Evolutionary conservation across 37 sponge, comb jelly and placozoan species (phyloP).

Genomic region (Aplysina aerophoba): DNA sequence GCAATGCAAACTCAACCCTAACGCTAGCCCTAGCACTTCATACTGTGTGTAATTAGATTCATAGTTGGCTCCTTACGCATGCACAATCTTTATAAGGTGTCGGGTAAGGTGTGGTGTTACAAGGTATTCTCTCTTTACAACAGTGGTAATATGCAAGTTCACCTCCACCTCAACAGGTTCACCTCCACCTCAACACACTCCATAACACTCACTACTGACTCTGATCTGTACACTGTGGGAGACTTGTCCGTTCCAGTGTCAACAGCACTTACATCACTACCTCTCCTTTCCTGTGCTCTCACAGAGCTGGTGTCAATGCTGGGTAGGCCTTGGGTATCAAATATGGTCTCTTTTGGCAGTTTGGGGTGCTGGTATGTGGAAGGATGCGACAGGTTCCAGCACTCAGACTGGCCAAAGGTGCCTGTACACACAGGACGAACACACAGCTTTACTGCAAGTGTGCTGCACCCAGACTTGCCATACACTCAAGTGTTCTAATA

Average conservation of each 20-base stretch:
- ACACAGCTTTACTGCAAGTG: neutral
- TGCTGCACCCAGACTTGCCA: neutral
- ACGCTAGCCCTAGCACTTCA: too few species aligned
- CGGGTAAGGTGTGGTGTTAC: too few species aligned
- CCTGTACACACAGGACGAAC: constrained; percentile 24
- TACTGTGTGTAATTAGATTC: too few species aligned
- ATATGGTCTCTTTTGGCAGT: neutral
- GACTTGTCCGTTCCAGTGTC: neutral
- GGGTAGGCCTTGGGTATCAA: neutral
- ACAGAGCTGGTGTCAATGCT: neutral
- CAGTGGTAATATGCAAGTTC: too few species aligned
- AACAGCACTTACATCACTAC: neutral
- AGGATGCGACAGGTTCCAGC: constrained; percentile 47
- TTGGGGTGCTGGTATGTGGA: constrained; percentile 51
- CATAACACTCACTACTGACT: neutral
- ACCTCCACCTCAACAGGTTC: too few species aligned
- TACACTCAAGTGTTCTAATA: neutral
- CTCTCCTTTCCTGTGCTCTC: too few species aligned
- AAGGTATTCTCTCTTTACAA: too few species aligned
- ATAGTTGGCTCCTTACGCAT: too few species aligned
- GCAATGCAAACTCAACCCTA: too few species aligned
- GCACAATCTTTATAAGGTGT: too few species aligned
- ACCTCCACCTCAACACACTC: too few species aligned
- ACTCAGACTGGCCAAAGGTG: constrained; percentile 60
- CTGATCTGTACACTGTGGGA: neutral